Percentiles rank a stretch among this genome's conserved stretches.
phyloP scores from a whole-genome alignment of 2,113 vertebrate genomes.

The Phaethornis superciliosus region DNA sequence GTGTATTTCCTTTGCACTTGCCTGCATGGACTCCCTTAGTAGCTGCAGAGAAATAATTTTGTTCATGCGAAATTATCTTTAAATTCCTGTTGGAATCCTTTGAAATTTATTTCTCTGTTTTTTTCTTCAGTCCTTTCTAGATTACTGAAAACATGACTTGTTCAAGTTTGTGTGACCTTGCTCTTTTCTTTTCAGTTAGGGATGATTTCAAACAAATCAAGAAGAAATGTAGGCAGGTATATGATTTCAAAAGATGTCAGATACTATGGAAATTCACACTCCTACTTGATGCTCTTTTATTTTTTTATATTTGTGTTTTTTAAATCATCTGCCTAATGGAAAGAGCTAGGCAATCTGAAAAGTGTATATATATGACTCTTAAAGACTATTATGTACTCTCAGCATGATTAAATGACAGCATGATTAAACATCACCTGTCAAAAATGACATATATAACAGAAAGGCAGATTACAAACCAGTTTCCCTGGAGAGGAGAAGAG shows the following conservation, averaged over 20 bases:
- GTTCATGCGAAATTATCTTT: not conserved
- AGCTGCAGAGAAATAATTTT: not conserved
- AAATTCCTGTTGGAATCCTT: not conserved
- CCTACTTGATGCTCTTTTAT: not conserved
- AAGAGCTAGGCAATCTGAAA: not conserved
- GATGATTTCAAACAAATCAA: not conserved
- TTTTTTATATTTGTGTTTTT: not conserved
- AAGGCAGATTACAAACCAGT: not conserved
- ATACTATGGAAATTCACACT: not conserved
- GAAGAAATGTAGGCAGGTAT: not conserved
- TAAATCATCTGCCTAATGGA: not conserved
- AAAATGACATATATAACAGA: not conserved
- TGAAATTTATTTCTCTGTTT: not conserved
- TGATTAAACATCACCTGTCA: not conserved
- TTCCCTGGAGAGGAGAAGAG: not conserved
- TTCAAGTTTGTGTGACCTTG: not conserved
- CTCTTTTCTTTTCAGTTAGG: not conserved
- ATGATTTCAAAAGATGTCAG: not conserved
- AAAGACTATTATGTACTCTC: not conserved
- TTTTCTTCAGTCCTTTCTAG: not conserved
- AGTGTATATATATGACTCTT: not conserved
- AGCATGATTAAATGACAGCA: not conserved
- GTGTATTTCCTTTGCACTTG: not conserved
- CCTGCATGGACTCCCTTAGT: not conserved
- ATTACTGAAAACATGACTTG: not conserved